These are phyloP conservation scores for Leptinotarsa defecta DNA, from an alignment of 1,140 invertebrate genomes.

Conservation along the genomic window DNA sequence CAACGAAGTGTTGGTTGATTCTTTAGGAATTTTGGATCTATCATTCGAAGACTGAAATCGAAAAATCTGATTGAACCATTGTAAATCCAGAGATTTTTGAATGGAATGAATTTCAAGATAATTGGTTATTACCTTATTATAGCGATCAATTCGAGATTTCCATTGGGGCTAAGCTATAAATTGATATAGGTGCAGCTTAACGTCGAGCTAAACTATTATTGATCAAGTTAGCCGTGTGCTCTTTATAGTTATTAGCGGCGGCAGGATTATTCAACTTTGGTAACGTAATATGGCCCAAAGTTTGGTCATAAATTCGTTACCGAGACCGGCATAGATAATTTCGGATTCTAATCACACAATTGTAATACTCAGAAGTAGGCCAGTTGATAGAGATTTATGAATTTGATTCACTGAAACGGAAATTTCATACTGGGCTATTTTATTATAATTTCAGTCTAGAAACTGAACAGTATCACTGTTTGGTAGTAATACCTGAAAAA, in stretches of 20 bases:
- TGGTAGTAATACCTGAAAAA: too few relatives aligned
- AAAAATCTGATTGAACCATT: too few relatives aligned
- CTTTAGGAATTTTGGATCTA: too few relatives aligned
- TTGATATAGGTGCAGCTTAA: background rate
- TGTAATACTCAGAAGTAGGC: background rate
- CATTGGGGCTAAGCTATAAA: background rate
- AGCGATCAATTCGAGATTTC: background rate
- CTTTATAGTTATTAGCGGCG: background rate
- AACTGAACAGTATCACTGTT: too few relatives aligned
- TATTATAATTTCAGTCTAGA: too few relatives aligned
- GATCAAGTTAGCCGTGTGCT: slow-evolving; percentile 7
- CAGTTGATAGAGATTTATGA: background rate
- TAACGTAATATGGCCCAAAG: background rate
- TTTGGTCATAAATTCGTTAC: slow-evolving; percentile 3
- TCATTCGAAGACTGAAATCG: too few relatives aligned
- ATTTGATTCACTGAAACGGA: background rate
- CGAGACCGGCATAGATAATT: slow-evolving; percentile 1
- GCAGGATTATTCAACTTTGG: slow-evolving; percentile 2
- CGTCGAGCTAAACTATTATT: slow-evolving; percentile 1
- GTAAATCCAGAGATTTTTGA: background rate
- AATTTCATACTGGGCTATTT: too few relatives aligned
- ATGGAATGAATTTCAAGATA: background rate
- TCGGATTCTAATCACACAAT: background rate
- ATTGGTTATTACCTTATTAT: background rate
- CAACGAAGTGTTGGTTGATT: too few relatives aligned